phyloP scores from a whole-genome alignment of 2,113 vertebrate species.

The Ochotona curzoniae region DNA sequence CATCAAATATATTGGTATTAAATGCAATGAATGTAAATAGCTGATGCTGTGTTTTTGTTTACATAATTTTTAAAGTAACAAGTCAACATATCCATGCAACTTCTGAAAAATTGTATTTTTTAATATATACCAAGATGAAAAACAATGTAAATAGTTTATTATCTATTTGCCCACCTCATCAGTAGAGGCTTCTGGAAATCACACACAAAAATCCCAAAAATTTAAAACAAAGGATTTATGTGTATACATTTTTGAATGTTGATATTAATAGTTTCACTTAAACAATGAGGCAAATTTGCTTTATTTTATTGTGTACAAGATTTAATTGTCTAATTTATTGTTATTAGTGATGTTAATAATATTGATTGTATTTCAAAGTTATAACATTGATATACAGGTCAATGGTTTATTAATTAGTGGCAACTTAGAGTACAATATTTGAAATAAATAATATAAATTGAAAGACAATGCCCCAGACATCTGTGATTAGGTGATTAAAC shows the following conservation, averaged over 20 bases:
- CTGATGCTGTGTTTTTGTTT: background rate
- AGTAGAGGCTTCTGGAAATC: background rate
- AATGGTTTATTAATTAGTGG: conserved; percentile 52
- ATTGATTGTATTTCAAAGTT: conserved; percentile 58
- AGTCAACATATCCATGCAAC: background rate
- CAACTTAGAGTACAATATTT: conserved; percentile 21
- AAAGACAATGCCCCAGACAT: background rate
- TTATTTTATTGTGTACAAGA: background rate
- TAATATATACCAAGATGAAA: background rate
- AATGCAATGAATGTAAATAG: conserved; percentile 18
- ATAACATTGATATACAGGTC: background rate
- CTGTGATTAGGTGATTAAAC: conserved; percentile 3
- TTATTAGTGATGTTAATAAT: conserved; percentile 27
- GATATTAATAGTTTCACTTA: background rate
- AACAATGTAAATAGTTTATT: background rate
- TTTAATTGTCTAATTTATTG: background rate
- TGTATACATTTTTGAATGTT: background rate
- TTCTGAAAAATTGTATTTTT: background rate
- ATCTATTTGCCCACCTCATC: background rate
- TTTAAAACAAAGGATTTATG: background rate
- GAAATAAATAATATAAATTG: conserved; percentile 55
- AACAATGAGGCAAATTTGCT: background rate
- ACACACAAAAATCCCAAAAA: background rate
- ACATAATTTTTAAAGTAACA: conserved; percentile 3
- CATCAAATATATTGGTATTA: background rate